phyloP scores from a whole-genome alignment of 2,888 invertebrate species.

The Petrolisthes manimaculis region DNA sequence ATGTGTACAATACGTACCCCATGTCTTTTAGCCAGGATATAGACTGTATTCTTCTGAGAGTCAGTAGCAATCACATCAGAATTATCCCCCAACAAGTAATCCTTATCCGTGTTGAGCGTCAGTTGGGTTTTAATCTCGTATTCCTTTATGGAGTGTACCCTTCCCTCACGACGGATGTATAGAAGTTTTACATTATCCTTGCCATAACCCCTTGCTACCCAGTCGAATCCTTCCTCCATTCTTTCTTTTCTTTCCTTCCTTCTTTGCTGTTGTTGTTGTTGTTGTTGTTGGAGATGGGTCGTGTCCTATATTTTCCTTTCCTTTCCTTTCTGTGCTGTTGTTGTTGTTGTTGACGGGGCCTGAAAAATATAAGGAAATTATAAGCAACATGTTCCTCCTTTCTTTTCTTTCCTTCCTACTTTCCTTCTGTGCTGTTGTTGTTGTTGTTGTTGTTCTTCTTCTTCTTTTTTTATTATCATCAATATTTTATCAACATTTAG shows the following conservation, averaged over 20 bases:
- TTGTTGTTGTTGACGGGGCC: background rate
- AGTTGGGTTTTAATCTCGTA: constrained; percentile 82
- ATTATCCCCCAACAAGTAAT: constrained; percentile 82
- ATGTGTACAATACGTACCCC: constrained; percentile 74
- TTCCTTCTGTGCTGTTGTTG: background rate
- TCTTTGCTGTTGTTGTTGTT: background rate
- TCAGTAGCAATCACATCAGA: constrained; percentile 85
- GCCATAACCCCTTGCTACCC: constrained; percentile 80
- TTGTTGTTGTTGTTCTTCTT: too few species aligned
- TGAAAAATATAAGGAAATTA: background rate
- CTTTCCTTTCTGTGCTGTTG: background rate
- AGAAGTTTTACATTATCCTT: constrained; percentile 82
- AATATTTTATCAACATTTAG: too few species aligned
- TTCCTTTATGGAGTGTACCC: constrained; percentile 80
- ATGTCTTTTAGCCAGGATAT: constrained; percentile 82
- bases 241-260: background rate
- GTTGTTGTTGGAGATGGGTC: background rate
- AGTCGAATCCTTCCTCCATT: constrained; percentile 71
- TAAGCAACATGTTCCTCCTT: background rate
- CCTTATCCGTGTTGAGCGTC: constrained; percentile 78
- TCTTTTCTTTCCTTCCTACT: background rate
- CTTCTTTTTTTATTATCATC: too few species aligned
- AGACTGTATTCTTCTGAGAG: constrained; percentile 86
- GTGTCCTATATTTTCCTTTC: background rate
- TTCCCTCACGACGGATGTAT: constrained; percentile 78